Conservation (phyloP, 2,888 invertebrate genomes). For the Panopea generosa region DNA sequence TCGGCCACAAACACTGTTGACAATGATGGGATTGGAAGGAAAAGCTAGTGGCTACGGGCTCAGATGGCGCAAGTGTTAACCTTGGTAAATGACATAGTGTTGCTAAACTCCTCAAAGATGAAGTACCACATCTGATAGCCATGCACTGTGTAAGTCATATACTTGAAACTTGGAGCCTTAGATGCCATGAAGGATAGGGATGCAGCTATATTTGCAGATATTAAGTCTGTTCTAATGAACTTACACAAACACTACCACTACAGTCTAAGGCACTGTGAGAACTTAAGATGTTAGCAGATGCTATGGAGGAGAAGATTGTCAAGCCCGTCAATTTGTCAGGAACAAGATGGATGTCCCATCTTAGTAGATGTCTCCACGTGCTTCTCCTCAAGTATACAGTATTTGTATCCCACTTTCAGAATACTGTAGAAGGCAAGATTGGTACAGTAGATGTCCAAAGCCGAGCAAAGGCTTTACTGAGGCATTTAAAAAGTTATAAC, state of each 20-base stretch:
- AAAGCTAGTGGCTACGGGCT: constrained; percentile 38
- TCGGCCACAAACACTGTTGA: constrained; percentile 37
- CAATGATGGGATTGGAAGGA: constrained; percentile 21
- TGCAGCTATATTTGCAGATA: constrained; percentile 33
- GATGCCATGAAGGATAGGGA: constrained; percentile 53
- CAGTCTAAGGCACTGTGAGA: constrained; percentile 54
- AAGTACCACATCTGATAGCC: constrained; percentile 32
- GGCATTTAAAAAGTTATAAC: constrained; percentile 34
- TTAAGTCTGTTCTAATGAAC: constrained; percentile 41
- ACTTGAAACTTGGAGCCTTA: constrained; percentile 47
- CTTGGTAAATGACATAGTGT: constrained; percentile 46
- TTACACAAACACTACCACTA: constrained; percentile 59
- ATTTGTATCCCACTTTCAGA: constrained; percentile 51
- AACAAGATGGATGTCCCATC: constrained; percentile 60
- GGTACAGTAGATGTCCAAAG: constrained; percentile 40
- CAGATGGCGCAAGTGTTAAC: constrained; percentile 53
- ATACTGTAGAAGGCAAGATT: constrained; percentile 32
- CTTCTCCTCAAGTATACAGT: constrained; percentile 26
- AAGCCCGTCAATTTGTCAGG: constrained; percentile 52
- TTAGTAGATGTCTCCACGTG: constrained; percentile 33
- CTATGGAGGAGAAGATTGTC: constrained; percentile 48
- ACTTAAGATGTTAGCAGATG: constrained; percentile 45
- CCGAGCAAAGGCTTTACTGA: constrained; percentile 30
- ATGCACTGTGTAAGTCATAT: constrained; percentile 53
- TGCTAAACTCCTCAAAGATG: constrained; percentile 29